Evolutionary conservation across 2,888 invertebrate genomes (phyloP).

Genomic region (Trissolcus japonicus): DNA sequence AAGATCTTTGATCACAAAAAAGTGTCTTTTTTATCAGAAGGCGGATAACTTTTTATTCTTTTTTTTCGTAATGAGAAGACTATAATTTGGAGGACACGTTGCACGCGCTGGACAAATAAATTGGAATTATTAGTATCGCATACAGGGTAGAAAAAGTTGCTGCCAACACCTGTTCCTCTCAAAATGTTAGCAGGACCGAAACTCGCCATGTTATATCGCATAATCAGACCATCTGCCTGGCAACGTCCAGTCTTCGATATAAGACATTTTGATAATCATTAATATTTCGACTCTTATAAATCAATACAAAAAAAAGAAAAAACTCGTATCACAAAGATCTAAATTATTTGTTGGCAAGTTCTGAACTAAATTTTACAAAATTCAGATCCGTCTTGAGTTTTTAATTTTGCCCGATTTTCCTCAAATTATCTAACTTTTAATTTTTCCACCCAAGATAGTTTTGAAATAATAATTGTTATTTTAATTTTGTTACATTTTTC

Average conservation of each 20-base stretch:
- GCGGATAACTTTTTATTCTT: not conserved
- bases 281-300: not conserved
- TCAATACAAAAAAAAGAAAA: not conserved
- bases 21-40: too few species aligned
- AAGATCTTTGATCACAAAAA: too few species aligned
- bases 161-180: conserved; percentile 55
- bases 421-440: too few species aligned
- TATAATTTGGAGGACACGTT: conserved; percentile 3
- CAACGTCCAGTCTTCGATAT: conserved; percentile 32
- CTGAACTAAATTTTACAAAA: too few species aligned
- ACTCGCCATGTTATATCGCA: conserved; percentile 48
- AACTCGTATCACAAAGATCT: not conserved
- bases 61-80: not conserved
- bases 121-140: conserved; percentile 29
- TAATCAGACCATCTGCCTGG: conserved; percentile 58
- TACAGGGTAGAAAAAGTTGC: conserved; percentile 24
- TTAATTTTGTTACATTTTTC: too few species aligned
- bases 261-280: conserved; percentile 26
- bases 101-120: conserved; percentile 15
- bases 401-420: too few species aligned
- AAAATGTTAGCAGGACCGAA: conserved; percentile 51
- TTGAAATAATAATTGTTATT: too few species aligned
- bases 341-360: too few species aligned
- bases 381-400: too few species aligned
- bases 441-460: too few species aligned